Conservation (phyloP, 2,888 invertebrate species). For the Ditula angustiorana region DNA sequence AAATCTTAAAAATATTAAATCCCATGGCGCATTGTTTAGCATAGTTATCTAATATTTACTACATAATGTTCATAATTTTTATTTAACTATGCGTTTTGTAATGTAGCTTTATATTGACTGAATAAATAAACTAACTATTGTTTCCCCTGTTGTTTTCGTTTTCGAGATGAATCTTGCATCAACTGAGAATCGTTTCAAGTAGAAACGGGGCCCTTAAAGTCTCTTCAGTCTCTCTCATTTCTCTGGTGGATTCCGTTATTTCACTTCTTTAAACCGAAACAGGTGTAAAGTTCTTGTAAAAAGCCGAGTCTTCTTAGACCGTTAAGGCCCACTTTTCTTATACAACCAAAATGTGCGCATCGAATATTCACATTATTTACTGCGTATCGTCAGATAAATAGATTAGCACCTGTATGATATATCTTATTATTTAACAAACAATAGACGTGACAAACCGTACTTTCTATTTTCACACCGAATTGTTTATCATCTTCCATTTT, state of each 20-base stretch:
- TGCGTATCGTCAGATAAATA: conserved; percentile 26
- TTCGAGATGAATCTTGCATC: too few species aligned
- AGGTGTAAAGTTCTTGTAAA: not conserved
- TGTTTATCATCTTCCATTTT: conserved; percentile 49
- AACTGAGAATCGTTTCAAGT: too few species aligned
- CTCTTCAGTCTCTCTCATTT: too few species aligned
- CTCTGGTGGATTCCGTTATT: not conserved
- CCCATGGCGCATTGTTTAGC: too few species aligned
- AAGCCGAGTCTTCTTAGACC: not conserved
- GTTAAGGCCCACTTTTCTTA: conserved; percentile 21
- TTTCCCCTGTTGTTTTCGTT: too few species aligned
- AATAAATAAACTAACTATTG: too few species aligned
- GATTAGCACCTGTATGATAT: conserved; percentile 37
- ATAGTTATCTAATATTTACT: too few species aligned
- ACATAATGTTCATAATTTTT: too few species aligned
- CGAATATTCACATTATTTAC: conserved; percentile 5
- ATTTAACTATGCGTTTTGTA: too few species aligned
- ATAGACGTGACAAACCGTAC: conserved; percentile 40
- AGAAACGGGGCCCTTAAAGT: too few species aligned
- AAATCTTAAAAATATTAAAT: too few species aligned
- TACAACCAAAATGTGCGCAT: conserved; percentile 5
- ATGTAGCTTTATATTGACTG: too few species aligned
- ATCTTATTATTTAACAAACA: conserved; percentile 39
- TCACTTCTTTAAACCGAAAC: not conserved
- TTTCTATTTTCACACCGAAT: conserved; percentile 76